phyloP scores from a whole-genome alignment of 2,797 vertebrate genomes.

The Graptemys geographica region DNA sequence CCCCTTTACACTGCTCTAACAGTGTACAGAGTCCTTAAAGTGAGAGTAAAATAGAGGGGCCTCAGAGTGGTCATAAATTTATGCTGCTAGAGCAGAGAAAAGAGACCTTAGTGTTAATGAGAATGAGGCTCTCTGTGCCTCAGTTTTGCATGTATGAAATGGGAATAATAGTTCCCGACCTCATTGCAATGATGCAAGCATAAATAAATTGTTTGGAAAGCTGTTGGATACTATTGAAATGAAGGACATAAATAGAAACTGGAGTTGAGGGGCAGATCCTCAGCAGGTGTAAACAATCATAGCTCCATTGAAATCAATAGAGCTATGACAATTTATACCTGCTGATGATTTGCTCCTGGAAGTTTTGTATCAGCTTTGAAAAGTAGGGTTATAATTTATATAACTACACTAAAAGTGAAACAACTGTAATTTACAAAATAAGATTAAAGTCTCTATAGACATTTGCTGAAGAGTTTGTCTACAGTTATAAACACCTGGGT shows the following conservation, averaged over 20 bases:
- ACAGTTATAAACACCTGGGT: conserved; percentile 43
- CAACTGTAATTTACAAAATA: conserved; percentile 36
- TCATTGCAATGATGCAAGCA: not conserved
- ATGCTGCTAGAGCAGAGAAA: conserved; percentile 27
- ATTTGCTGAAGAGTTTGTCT: conserved; percentile 54
- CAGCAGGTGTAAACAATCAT: not conserved
- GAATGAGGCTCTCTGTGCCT: not conserved
- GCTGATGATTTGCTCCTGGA: not conserved
- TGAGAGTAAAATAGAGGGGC: not conserved
- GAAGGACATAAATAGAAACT: not conserved
- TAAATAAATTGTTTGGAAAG: conserved; percentile 6
- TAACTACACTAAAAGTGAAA: conserved; percentile 13
- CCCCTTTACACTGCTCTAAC: conserved; percentile 42
- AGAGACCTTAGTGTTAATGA: conserved; percentile 16
- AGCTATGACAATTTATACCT: not conserved
- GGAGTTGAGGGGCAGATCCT: not conserved
- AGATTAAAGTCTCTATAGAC: not conserved
- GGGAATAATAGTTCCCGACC: not conserved
- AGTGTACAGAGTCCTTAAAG: conserved; percentile 30
- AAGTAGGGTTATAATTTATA: conserved; percentile 2
- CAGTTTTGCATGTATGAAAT: not conserved
- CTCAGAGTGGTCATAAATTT: not conserved
- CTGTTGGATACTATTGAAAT: not conserved
- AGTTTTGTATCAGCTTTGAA: fast-evolving
- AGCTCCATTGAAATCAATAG: not conserved